Percentiles rank a stretch among this genome's conserved stretches.
phyloP scores from a whole-genome alignment of 2,113 vertebrate species.

The Nasalis larvatus region DNA sequence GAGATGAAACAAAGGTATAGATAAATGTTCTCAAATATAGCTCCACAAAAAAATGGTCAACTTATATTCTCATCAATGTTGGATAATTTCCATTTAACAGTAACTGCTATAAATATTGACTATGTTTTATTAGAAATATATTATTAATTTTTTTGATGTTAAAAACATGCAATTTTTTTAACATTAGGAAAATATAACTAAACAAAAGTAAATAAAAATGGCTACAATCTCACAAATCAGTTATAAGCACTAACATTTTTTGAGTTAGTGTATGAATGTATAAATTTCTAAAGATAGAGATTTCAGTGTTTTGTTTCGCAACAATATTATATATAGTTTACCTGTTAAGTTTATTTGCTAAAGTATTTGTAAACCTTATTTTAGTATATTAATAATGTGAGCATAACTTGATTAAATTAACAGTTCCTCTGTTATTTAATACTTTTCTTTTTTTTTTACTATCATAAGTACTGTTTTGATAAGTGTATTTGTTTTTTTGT shows the following conservation, averaged over 20 bases:
- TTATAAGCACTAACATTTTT: neutral
- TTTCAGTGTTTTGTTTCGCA: rapidly evolving
- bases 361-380: neutral
- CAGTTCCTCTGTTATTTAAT: neutral
- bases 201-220: slow-evolving; percentile 3
- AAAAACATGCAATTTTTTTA: neutral
- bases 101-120: neutral
- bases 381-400: neutral
- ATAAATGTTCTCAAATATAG: neutral
- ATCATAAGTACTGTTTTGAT: neutral
- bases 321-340: neutral
- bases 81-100: neutral
- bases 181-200: neutral
- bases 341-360: neutral
- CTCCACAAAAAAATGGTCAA: neutral
- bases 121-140: neutral
- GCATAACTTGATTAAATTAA: neutral
- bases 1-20: neutral
- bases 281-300: neutral
- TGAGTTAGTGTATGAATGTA: neutral
- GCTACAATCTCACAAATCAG: neutral
- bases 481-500: neutral
- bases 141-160: neutral
- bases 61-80: neutral
- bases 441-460: neutral